These are phyloP conservation scores for Arenicola marina DNA, from an alignment of 2,888 invertebrate species.

Conservation along the genomic window DNA sequence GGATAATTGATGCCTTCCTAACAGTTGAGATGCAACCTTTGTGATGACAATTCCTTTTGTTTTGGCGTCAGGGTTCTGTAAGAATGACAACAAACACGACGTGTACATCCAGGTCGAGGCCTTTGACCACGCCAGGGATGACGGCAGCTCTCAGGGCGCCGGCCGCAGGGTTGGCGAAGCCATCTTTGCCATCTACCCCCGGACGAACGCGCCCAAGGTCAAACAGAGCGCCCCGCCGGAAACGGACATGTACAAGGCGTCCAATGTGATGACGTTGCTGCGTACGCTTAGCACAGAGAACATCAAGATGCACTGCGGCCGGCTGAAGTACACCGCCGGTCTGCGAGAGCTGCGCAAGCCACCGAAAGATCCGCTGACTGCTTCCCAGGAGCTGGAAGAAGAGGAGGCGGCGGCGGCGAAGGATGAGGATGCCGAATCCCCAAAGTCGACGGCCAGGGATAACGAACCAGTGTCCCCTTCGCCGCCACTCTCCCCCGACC, in stretches of 20 bases:
- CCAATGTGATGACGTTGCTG: slow-evolving; percentile 45
- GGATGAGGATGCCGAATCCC: no score
- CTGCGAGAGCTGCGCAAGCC: no score
- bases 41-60: not conserved
- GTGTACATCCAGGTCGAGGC: slow-evolving; percentile 52
- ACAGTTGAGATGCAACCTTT: no score
- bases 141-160: not conserved
- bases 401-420: no score
- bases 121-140: slow-evolving; percentile 28
- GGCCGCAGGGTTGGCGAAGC: slow-evolving; percentile 39
- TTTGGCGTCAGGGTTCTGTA: slow-evolving; percentile 51
- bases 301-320: slow-evolving; percentile 54
- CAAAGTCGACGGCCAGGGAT: no score
- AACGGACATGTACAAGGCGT: slow-evolving; percentile 48
- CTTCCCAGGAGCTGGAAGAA: no score
- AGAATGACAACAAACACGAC: slow-evolving; percentile 54
- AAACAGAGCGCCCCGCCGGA: slow-evolving; percentile 44
- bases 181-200: slow-evolving; percentile 54
- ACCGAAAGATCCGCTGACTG: no score
- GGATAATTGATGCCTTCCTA: no score
- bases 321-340: slow-evolving; percentile 42
- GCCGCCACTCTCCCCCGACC: no score
- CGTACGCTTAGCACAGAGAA: slow-evolving; percentile 46
- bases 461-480: no score
- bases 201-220: slow-evolving; percentile 48